phyloP scores from a whole-genome alignment of 2,888 invertebrate genomes.

The Magallana nippona region DNA sequence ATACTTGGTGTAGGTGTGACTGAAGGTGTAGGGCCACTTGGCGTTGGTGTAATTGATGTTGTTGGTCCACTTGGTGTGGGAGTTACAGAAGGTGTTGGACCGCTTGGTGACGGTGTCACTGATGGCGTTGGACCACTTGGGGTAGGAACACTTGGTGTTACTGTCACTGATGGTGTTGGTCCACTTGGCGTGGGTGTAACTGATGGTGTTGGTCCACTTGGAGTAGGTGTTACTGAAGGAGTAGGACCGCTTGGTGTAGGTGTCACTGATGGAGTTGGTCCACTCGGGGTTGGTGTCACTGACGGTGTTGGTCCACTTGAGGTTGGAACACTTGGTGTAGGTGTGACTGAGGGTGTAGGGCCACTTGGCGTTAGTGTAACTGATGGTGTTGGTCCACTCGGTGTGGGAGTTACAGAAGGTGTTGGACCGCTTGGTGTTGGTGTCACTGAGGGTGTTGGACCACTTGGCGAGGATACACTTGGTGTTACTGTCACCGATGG shows the following conservation, averaged over 20 bases:
- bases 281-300: neutral
- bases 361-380: no score
- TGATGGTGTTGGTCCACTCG: neutral
- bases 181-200: neutral
- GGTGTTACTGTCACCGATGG: neutral
- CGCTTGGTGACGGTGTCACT: neutral
- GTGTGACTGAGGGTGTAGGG: neutral
- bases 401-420: neutral
- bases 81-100: neutral
- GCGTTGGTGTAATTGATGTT: neutral
- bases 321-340: no score
- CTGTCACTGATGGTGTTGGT: neutral
- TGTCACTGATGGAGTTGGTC: neutral
- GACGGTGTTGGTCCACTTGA: neutral
- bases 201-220: neutral
- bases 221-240: no score
- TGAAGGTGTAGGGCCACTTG: no score
- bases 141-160: no score
- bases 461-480: no score
- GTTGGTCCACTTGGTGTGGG: no score
- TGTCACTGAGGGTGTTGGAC: neutral
- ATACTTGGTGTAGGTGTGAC: no score
- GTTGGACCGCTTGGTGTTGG: neutral
- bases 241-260: neutral
- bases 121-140: neutral